These are phyloP conservation scores for Notamacropus eugenii DNA, from an alignment of 2,797 vertebrate species.

Conservation along the genomic window DNA sequence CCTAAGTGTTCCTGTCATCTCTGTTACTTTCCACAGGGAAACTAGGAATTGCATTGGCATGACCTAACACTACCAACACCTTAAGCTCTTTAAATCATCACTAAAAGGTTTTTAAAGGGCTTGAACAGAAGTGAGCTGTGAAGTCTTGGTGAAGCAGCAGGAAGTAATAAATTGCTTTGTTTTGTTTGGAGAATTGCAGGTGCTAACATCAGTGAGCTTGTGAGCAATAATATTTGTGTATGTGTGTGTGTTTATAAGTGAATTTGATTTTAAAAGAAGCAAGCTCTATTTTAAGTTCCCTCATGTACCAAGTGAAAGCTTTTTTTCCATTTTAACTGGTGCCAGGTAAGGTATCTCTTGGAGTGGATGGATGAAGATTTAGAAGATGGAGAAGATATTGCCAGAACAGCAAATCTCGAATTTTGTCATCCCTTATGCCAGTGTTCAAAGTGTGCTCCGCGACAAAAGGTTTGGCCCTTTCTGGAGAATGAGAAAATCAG, in stretches of 20 bases:
- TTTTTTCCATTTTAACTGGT: neutral
- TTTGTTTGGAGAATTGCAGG: conserved; percentile 25
- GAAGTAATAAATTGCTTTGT: conserved; percentile 55
- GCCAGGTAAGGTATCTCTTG: conserved; percentile 95
- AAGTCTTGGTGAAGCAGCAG: conserved; percentile 50
- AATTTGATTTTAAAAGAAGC: neutral
- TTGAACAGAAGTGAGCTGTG: conserved; percentile 38
- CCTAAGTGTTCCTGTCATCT: neutral
- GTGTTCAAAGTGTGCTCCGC: conserved; percentile 91
- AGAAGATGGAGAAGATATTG: conserved; percentile 87
- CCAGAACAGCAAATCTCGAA: conserved; percentile 74
- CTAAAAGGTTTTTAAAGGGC: conserved; percentile 45
- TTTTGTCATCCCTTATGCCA: conserved; percentile 97
- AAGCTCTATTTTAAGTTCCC: neutral
- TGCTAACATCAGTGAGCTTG: conserved; percentile 21
- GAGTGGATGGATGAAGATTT: conserved; percentile 95
- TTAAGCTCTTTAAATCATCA: conserved; percentile 30
- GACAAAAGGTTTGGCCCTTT: conserved; percentile 89
- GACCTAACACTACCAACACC: conserved; percentile 26
- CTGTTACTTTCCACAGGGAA: neutral
- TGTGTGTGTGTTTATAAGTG: neutral
- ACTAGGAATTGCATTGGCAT: neutral
- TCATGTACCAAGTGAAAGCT: neutral
- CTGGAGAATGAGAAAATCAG: fast-evolving
- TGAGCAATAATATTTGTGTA: neutral